Base-by-base conservation (phyloP, 2,113 vertebrate species). In the Pteropus alecto region DNA sequence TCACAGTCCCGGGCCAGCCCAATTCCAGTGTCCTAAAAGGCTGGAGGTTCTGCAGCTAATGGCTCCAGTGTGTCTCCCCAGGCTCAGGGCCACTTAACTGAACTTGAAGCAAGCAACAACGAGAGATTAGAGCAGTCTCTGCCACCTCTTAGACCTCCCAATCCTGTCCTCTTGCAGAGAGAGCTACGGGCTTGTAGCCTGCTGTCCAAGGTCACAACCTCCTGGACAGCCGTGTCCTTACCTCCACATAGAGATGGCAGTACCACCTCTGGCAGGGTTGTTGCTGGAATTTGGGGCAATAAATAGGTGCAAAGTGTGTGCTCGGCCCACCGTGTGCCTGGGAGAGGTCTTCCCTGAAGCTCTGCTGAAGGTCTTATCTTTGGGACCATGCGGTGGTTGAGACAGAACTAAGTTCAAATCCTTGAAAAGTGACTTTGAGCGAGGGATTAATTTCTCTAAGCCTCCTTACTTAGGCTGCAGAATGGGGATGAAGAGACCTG, bases 311-410 rank as follows among this genome's bases (percentile, higher is more conserved):
- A 38, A 14, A 12, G 28, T 30, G 5, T 33, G 33, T 5, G 2
- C 35, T 30, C 48, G 2, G n/a, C 14, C 7, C 1, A 3, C 8
- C 0, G 33, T 0, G 10, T 2, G 1, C 33, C 41, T 22, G 18
- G 13, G 2, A 22, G 58, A 7, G 48, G 28, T 13, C 41, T 33
- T 83, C 28, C 35, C 1, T 7, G 33, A 81, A 51, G 38, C 58
- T 12, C 21, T 9, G 51, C 43, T 26, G 9, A 11, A 41, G 30
- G 46, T 21, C 26, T 94, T 13, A 22, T 41, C 48, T 82, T 70
- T 35, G 30, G 18, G 58, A 61, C 30, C 24, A 15, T 2, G 33
- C 4, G 30, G 24, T 51, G 30, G 12, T 11, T 16, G 38, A 82
- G 10, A 51, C 54, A 65, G 35, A 85, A 30, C 18, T 1, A 41